Evolutionary conservation across 1,140 invertebrate species (phyloP).

Genomic region (Luehdorfia chinensis): DNA sequence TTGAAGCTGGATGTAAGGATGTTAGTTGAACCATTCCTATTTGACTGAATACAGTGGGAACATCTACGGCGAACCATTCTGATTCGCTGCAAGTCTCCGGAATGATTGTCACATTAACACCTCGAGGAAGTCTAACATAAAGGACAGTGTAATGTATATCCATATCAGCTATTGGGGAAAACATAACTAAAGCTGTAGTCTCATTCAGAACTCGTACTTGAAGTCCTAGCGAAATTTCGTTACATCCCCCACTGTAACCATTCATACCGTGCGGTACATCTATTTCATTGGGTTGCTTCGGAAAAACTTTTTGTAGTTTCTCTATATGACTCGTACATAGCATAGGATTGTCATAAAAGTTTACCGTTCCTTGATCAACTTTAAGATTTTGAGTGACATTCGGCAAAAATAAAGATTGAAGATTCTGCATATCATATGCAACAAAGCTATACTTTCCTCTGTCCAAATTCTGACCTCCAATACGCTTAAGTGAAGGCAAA

Average conservation of each 20-base stretch:
- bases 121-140: constrained; percentile 45
- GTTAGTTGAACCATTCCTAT: constrained; percentile 29
- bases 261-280: constrained; percentile 47
- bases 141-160: constrained; percentile 45
- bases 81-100: constrained; percentile 59
- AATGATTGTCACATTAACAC: constrained; percentile 28
- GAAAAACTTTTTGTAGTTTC: constrained; percentile 69
- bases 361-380: constrained; percentile 80
- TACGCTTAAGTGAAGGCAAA: constrained; percentile 79
- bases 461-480: constrained; percentile 56
- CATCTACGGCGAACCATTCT: constrained; percentile 50
- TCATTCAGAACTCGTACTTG: constrained; percentile 41
- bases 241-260: constrained; percentile 51
- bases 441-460: constrained; percentile 82
- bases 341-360: constrained; percentile 87
- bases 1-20: constrained; percentile 45
- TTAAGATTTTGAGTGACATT: constrained; percentile 68
- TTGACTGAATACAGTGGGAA: constrained; percentile 23
- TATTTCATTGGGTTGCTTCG: constrained; percentile 28
- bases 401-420: constrained; percentile 80
- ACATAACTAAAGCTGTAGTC: constrained; percentile 41
- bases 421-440: constrained; percentile 84
- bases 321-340: constrained; percentile 84
- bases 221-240: constrained; percentile 39
- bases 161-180: constrained; percentile 27